phyloP scores from a whole-genome alignment of 2,888 invertebrate species.

The Leptopilina syphax region DNA sequence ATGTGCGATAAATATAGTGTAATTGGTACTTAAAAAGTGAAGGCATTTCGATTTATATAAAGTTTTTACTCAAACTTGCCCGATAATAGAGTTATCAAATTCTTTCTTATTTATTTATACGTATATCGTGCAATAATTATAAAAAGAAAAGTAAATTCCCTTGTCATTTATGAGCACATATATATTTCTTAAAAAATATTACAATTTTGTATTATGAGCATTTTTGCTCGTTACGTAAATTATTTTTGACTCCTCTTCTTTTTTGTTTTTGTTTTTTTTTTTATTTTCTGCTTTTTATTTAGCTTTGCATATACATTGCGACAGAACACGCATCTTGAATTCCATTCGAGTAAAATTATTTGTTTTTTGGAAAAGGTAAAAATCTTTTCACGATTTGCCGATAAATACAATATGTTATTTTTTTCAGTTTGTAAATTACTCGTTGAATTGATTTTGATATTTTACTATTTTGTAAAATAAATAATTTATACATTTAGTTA shows the following conservation, averaged over 20 bases:
- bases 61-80: neutral
- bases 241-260: constrained; percentile 26
- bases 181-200: constrained; percentile 16
- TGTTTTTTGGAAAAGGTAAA: neutral
- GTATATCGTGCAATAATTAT: neutral
- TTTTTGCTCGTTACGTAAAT: constrained; percentile 25
- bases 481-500: too few relatives aligned
- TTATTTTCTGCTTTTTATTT: neutral
- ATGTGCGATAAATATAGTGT: neutral
- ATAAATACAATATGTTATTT: constrained; percentile 10
- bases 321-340: constrained; percentile 26
- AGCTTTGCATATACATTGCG: constrained; percentile 5
- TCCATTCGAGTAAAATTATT: constrained; percentile 24
- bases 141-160: neutral
- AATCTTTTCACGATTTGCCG: neutral
- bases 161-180: neutral
- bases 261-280: constrained; percentile 1
- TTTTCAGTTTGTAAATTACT: neutral
- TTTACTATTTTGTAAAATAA: too few relatives aligned
- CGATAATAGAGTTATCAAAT: constrained; percentile 23
- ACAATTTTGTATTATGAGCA: neutral
- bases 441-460: too few relatives aligned
- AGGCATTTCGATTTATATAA: neutral
- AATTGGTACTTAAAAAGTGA: neutral
- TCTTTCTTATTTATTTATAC: neutral